Evolutionary conservation across 1,140 invertebrate species (phyloP), one percentile per base, ranked within the genome.

Genomic region (Habropoda laboriosa): DNA sequence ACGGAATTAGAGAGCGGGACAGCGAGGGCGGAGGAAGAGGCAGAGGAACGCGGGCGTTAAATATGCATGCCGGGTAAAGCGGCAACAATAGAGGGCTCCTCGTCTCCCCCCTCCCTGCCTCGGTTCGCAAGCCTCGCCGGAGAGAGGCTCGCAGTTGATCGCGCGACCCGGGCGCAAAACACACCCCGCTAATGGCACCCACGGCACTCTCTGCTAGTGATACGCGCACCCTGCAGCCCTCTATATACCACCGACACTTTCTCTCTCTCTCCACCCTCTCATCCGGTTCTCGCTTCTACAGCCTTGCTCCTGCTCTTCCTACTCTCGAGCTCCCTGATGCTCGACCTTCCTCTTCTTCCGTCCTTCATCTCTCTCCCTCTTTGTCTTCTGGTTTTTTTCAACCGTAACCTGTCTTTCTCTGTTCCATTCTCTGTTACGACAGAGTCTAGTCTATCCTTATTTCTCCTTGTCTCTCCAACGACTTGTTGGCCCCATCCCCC

Each of bases 31-130:
- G n/a, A n/a, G n/a, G n/a, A n/a, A n/a, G n/a, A n/a, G n/a, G n/a
- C n/a, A 38, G 79, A 71, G 82, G 55, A 81, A 73, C 68, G 64
- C 79, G 81, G 83, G 79, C 77, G 88, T 89, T 89, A 89, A 89
- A 89, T 89, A 89, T 89, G 88, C 87, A 89, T 88, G 81, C 86
- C 80, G 88, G 76, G 86, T 89, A 88, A 87, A 89, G 86, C 85
- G 83, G 86, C 82, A 89, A 89, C 87, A 89, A 89, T 89, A 87
- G 88, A 85, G 72, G 71, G 60, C 32, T 60, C 57, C 80, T 73
- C 74, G 38, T 64, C 73, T 63, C 71, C 58, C 58, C 24, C 42
- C 51, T n/a, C n/a, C n/a, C n/a, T n/a, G n/a, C n/a, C n/a, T n/a
- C n/a, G n/a, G 49, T 49, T 47, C 53, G 60, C 75, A 67, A 68